These are phyloP conservation scores for Scylla paramamosain DNA, from an alignment of 1,140 invertebrate genomes.

Conservation along the genomic window DNA sequence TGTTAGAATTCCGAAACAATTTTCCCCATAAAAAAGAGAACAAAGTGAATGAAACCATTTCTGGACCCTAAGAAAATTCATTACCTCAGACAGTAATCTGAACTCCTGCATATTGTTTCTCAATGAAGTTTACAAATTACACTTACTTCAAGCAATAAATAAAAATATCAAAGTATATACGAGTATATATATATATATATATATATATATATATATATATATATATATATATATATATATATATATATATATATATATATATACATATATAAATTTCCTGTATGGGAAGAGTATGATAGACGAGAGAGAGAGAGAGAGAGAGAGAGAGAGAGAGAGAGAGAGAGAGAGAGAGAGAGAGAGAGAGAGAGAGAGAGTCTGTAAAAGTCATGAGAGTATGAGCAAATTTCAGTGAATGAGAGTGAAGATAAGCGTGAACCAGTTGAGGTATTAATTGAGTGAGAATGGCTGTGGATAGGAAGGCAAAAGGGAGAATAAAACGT, in stretches of 20 bases:
- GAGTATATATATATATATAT: not conserved
- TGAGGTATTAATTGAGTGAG: no score
- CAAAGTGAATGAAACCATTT: no score
- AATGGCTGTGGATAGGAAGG: no score
- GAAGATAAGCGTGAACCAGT: no score
- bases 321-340: constrained; percentile 53
- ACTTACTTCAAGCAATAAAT: not conserved
- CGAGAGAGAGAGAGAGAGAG: constrained; percentile 46
- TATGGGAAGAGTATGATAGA: not conserved
- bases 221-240: constrained; percentile 59
- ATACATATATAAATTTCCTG: constrained; percentile 41
- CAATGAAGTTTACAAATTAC: not conserved
- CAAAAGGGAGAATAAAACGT: no score
- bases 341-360: constrained; percentile 56
- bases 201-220: constrained; percentile 59
- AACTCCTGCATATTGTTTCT: not conserved
- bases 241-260: constrained; percentile 56
- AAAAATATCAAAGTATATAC: not conserved
- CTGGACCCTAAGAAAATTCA: no score
- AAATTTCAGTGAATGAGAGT: not conserved
- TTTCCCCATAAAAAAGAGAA: no score
- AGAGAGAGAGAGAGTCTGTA: not conserved
- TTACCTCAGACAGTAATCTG: no score
- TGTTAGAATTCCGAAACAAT: no score
- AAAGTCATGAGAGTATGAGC: not conserved